These are phyloP conservation scores for Julus scanicus DNA, from an alignment of 2,888 invertebrate species.

Conservation along the genomic window DNA sequence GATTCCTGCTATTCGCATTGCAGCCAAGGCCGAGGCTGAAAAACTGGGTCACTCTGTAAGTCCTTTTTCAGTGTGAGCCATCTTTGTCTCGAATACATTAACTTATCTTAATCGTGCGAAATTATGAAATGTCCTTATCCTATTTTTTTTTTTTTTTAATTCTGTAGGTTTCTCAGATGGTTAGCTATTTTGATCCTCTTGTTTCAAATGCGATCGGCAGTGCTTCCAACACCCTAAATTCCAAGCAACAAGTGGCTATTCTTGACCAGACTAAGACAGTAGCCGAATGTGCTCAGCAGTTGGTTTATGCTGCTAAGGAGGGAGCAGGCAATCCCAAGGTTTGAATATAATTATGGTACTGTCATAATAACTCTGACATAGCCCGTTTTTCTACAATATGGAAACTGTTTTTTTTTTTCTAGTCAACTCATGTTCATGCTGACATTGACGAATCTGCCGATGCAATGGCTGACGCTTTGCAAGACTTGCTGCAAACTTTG, in stretches of 20 bases:
- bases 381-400: neutral
- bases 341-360: conserved; percentile 58
- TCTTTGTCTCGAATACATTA: neutral
- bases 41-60: conserved; percentile 88
- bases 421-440: conserved; percentile 82
- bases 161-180: conserved; percentile 67
- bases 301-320: conserved; percentile 85
- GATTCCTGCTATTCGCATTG: conserved; percentile 83
- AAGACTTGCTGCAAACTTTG: conserved; percentile 82
- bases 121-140: neutral
- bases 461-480: conserved; percentile 81
- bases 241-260: conserved; percentile 84
- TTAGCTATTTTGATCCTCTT: conserved; percentile 85
- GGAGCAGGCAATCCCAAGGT: conserved; percentile 93
- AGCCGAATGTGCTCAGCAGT: conserved; percentile 88
- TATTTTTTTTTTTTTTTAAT: conserved; percentile 38
- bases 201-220: conserved; percentile 82
- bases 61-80: neutral
- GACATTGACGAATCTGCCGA: conserved; percentile 85
- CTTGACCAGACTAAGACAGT: conserved; percentile 95
- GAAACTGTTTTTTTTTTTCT: conserved; percentile 58
- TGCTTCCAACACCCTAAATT: conserved; percentile 88
- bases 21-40: conserved; percentile 92
- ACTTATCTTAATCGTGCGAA: neutral
- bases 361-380: neutral